A percentile compares a stretch with the other conserved stretches of the same genome.
Conservation (phyloP, 2,797 vertebrate species). For the Chanos chanos region DNA sequence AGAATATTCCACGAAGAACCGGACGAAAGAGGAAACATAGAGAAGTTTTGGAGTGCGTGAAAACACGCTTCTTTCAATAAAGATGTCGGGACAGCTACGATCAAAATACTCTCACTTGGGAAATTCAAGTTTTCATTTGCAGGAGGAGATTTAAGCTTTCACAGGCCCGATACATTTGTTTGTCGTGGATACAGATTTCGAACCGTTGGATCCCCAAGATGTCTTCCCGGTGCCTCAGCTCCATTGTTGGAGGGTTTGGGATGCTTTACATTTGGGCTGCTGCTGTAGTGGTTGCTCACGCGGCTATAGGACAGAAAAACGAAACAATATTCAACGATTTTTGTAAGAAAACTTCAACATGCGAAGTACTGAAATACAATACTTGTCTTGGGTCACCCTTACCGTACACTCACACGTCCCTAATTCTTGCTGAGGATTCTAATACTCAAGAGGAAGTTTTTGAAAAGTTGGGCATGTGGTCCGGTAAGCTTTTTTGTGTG, state of each 20-base stretch:
- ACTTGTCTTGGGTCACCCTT: slow-evolving; percentile 86
- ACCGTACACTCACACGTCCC: slow-evolving; percentile 87
- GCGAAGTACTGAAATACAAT: slow-evolving; percentile 82
- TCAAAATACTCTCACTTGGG: slow-evolving; percentile 23
- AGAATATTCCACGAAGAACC: slow-evolving; percentile 28
- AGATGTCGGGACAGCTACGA: slow-evolving; percentile 1
- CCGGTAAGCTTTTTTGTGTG: slow-evolving; percentile 73
- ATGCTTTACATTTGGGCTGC: slow-evolving; percentile 64
- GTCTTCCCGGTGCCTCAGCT: slow-evolving; percentile 67
- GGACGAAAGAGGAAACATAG: slow-evolving; percentile 33
- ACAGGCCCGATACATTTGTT: slow-evolving; percentile 6
- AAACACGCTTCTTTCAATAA: slow-evolving; percentile 30
- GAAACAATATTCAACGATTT: slow-evolving; percentile 69
- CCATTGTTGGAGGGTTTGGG: slow-evolving; percentile 69
- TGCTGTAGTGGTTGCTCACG: slow-evolving; percentile 43
- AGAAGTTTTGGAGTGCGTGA: slow-evolving; percentile 52
- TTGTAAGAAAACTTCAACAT: slow-evolving; percentile 83
- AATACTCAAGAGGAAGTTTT: slow-evolving; percentile 85
- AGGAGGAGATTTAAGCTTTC: slow-evolving; percentile 17
- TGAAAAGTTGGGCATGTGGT: slow-evolving; percentile 91
- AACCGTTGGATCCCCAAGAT: slow-evolving; percentile 56
- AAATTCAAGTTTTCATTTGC: slow-evolving; percentile 45
- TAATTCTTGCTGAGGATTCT: slow-evolving; percentile 86
- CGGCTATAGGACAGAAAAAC: slow-evolving; percentile 60
- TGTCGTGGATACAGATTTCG: not conserved